These are phyloP conservation scores for Eumaeus atala DNA, from an alignment of 1,140 invertebrate species.

Conservation along the genomic window DNA sequence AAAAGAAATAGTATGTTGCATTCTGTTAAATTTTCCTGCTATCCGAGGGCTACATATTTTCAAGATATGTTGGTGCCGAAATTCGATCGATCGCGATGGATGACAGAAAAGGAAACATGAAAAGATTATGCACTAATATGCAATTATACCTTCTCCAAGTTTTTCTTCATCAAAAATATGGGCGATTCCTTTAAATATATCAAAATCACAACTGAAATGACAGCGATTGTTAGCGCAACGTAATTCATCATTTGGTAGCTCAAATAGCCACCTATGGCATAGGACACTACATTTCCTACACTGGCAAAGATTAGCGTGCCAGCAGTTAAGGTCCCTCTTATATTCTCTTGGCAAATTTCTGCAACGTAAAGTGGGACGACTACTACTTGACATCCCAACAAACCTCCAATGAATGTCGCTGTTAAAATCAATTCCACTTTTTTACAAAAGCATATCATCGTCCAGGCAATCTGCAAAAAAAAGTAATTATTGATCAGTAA, in stretches of 20 bases:
- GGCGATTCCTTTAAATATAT: conserved; percentile 38
- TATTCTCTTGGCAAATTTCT: conserved; percentile 13
- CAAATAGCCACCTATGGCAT: conserved; percentile 34
- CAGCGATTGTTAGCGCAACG: conserved; percentile 27
- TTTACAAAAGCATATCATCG: conserved; percentile 5
- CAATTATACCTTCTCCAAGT: conserved; percentile 33
- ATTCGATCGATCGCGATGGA: too few species aligned
- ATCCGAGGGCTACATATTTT: too few species aligned
- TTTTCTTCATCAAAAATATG: conserved; percentile 36
- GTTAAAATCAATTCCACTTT: conserved; percentile 13
- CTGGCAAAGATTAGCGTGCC: conserved; percentile 25
- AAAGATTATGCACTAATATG: neutral
- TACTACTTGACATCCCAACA: conserved; percentile 1
- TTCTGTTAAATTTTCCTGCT: too few species aligned
- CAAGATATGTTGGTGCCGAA: too few species aligned
- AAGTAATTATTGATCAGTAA: neutral
- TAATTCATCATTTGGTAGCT: conserved; percentile 32
- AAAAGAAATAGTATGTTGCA: too few species aligned
- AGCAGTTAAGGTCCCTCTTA: conserved; percentile 37
- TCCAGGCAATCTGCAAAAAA: conserved; percentile 15
- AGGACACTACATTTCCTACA: conserved; percentile 35
- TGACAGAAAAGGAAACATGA: too few species aligned
- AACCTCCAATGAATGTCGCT: conserved; percentile 9
- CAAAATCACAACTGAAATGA: conserved; percentile 33
- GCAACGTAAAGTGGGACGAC: conserved; percentile 6